Conservation (phyloP, 2,797 vertebrate species). For the Neoniphon sammara region DNA sequence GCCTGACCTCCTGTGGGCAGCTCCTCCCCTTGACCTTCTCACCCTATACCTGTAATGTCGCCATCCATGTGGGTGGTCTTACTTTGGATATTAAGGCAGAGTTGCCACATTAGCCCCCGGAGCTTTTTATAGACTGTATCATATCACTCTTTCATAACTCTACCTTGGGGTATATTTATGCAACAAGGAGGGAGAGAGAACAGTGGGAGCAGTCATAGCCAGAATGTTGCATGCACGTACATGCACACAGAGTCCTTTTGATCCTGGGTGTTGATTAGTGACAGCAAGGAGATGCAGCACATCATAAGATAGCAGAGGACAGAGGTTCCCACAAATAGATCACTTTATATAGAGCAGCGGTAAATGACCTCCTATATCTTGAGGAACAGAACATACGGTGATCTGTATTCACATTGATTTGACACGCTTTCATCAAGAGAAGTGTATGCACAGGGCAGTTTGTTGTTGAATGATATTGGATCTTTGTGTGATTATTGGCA, state of each 20-base stretch:
- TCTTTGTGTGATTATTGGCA: conserved; percentile 2
- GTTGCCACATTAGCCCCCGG: conserved; percentile 19
- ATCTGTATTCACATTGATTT: neutral
- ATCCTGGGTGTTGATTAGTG: conserved; percentile 30
- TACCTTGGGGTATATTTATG: conserved; percentile 4
- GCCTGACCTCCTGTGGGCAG: conserved; percentile 37
- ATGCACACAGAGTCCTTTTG: neutral
- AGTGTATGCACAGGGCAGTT: neutral
- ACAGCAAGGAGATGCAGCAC: conserved; percentile 30
- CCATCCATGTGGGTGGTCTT: neutral
- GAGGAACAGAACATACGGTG: neutral
- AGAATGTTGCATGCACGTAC: conserved; percentile 14
- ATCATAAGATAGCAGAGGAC: conserved; percentile 6
- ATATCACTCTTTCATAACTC: neutral
- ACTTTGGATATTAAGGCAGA: neutral
- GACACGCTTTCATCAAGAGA: neutral
- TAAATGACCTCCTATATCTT: conserved; percentile 24
- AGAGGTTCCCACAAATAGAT: conserved; percentile 19
- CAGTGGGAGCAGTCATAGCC: conserved; percentile 6
- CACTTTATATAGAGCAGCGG: neutral
- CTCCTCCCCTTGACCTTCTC: conserved; percentile 56
- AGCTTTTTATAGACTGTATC: neutral
- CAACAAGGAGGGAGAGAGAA: neutral
- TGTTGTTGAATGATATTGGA: neutral
- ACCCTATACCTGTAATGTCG: conserved; percentile 38